Evolutionary conservation across 2,113 vertebrate genomes (phyloP), one percentile per base, ranked within the genome.

Genomic region (Serinus canaria): DNA sequence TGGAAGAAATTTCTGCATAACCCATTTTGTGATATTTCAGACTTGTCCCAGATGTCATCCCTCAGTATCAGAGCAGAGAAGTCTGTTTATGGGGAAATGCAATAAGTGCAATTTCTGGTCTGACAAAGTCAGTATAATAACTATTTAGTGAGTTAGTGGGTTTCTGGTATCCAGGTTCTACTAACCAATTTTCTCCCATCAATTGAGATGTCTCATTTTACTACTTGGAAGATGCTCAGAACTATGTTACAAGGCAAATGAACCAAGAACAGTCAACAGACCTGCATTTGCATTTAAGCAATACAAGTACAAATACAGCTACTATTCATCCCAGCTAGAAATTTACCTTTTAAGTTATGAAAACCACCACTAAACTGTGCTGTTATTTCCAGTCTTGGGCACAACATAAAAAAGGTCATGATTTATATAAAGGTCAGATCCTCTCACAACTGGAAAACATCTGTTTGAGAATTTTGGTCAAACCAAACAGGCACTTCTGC

Each of bases 371-470:
- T 84, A 83, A 96, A 62, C 6, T 60, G 41, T 78, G 47, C 14
- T 95, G 60, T 68, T 91, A 17, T 91, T 96, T 94, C 77, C 89
- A 89, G 89, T 86, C 67, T 95, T 96, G 95, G 91, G 91, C 82
- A 96, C 50, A 81, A 85, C 82, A 95, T 96, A 60, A 93, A 95
- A 96, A 97, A 93, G 25, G 83, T 94, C 69, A 81, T 94, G 50
- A 95, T 96, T 95, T 97, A 87, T 96, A 84, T 94, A 96, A 97
- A 97, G 89, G 77, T 97, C 95, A 96, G 64, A 95, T 95, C 93
- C 70, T 92, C 94, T 96, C 94, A 91, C 74, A 95, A 92, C 44
- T 95, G 85, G 87, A 96, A 97, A 97, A 92, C 87, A 96, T 96
- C 72, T 96, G 94, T 95, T 87, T 83, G 53, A 87, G 70, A 94